These are phyloP conservation scores for Halictus quadricinctus DNA, from an alignment of 2,888 invertebrate species.

Conservation along the genomic window DNA sequence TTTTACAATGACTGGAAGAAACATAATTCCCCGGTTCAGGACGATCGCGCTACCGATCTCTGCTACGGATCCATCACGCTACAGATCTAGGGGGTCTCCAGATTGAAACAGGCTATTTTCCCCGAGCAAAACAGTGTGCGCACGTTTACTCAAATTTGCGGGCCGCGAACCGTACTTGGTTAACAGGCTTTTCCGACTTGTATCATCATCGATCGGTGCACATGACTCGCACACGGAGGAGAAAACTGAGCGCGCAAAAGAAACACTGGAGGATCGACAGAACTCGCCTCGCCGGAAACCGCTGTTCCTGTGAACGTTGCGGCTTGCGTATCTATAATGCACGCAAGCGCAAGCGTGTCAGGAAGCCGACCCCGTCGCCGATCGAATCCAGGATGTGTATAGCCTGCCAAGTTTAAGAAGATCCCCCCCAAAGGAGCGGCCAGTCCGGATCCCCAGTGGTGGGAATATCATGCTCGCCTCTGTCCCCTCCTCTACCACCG, in stretches of 20 bases:
- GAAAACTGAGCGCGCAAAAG: background rate
- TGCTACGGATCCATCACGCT: background rate
- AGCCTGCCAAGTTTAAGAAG: slow-evolving; percentile 33
- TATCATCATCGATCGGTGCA: background rate
- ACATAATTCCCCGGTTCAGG: background rate
- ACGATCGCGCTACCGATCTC: background rate
- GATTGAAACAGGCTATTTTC: background rate
- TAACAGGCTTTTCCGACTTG: background rate
- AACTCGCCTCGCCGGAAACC: background rate
- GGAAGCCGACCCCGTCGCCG: slow-evolving; percentile 38
- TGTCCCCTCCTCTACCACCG: background rate
- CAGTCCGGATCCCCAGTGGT: background rate
- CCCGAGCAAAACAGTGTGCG: background rate
- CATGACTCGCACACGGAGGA: background rate
- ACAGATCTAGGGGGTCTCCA: background rate
- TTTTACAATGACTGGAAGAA: background rate
- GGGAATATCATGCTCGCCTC: background rate
- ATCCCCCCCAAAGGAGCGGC: slow-evolving; percentile 16
- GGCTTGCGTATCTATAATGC: slow-evolving; percentile 43
- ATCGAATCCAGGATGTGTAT: slow-evolving; percentile 64
- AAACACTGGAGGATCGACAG: background rate
- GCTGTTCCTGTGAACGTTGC: slow-evolving; percentile 29
- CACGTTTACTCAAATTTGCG: background rate
- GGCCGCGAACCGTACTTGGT: background rate
- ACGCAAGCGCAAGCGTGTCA: slow-evolving; percentile 16